phyloP scores from a whole-genome alignment of 2,797 vertebrate genomes.

The Tenualosa thibaudeaui region DNA sequence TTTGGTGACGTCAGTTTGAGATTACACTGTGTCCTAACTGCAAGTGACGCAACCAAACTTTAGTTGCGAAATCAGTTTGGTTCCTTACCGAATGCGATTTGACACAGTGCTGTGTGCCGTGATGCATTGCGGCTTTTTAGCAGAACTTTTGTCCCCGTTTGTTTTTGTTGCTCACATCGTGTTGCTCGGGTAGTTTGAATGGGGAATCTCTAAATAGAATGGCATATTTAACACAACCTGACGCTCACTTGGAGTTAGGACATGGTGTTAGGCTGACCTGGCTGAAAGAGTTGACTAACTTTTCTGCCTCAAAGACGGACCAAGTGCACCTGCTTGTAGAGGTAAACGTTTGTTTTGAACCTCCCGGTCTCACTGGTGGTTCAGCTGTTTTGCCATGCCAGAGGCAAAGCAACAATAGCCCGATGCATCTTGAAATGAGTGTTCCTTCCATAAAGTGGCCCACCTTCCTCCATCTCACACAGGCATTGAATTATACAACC shows the following conservation, averaged over 20 bases:
- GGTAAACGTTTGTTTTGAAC: slow-evolving; percentile 38
- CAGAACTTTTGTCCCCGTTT: too few species aligned
- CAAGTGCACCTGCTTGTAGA: slow-evolving; percentile 42
- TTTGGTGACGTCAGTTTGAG: not conserved
- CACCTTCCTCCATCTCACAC: slow-evolving; percentile 17
- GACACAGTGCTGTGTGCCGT: too few species aligned
- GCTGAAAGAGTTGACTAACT: slow-evolving; percentile 5
- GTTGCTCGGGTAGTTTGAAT: too few species aligned
- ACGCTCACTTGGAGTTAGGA: too few species aligned
- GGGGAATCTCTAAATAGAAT: too few species aligned
- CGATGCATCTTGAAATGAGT: slow-evolving; percentile 46
- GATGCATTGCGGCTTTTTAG: too few species aligned
- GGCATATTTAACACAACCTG: too few species aligned
- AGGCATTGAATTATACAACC: slow-evolving; percentile 31
- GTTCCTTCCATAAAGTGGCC: slow-evolving; percentile 28
- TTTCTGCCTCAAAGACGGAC: slow-evolving; percentile 34
- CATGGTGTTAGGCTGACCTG: not conserved
- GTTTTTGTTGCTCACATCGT: too few species aligned
- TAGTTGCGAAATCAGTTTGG: too few species aligned
- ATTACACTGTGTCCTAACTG: too few species aligned
- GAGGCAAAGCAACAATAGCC: slow-evolving; percentile 22
- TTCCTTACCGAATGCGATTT: too few species aligned
- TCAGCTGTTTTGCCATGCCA: slow-evolving; percentile 9
- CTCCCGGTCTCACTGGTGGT: slow-evolving; percentile 25
- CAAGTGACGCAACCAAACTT: too few species aligned